phyloP scores from a whole-genome alignment of 2,797 vertebrate genomes.

The Xiphorhynchus erythropygius region DNA sequence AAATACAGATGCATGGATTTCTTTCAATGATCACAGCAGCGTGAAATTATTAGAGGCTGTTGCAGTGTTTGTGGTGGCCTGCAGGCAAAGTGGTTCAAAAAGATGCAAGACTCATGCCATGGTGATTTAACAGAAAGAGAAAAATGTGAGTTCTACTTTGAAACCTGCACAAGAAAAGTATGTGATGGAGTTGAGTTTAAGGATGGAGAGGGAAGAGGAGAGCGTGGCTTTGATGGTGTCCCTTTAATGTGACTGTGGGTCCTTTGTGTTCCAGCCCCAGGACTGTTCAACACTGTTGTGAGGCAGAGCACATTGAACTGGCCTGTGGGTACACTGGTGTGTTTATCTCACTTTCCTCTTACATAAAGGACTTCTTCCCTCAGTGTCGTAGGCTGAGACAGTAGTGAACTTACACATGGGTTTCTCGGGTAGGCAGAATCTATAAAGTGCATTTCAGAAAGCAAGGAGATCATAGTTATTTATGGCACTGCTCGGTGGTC shows the following conservation, averaged over 20 bases:
- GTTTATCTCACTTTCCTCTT: neutral
- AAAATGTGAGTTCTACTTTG: neutral
- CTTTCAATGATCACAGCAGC: neutral
- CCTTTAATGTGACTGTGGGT: neutral
- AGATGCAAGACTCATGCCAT: accelerated
- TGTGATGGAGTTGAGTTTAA: neutral
- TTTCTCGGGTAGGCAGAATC: neutral
- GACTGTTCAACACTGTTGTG: neutral
- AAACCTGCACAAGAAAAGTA: neutral
- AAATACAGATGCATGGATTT: neutral
- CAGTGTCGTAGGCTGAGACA: neutral
- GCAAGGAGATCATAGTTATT: neutral
- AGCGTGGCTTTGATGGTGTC: neutral
- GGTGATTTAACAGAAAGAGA: neutral
- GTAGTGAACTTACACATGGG: accelerated
- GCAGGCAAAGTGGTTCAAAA: neutral
- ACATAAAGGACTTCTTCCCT: neutral
- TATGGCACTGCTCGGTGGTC: neutral
- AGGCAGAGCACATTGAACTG: neutral
- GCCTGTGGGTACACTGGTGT: neutral
- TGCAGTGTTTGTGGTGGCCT: neutral
- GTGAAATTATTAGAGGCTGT: neutral
- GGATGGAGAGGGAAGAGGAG: neutral
- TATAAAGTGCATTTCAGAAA: neutral
- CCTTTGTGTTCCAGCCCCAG: neutral